Evolutionary conservation across 2,888 invertebrate species (phyloP).

Genomic region (Pomacea canaliculata): DNA sequence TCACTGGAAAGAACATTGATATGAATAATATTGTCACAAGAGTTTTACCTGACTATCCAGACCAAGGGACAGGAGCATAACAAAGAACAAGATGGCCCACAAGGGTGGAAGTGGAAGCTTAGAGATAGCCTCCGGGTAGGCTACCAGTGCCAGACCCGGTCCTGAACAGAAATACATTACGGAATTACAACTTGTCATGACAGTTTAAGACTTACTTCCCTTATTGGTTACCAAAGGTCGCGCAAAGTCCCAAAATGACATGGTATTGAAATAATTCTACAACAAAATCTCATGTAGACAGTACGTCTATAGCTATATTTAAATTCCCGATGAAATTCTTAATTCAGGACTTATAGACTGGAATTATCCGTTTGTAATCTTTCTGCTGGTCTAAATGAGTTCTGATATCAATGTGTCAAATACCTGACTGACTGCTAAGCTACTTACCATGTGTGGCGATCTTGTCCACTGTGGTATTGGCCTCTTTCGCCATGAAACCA

Average conservation of each 20-base stretch:
- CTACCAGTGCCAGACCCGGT: constrained; percentile 48
- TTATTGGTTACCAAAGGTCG: too few relatives aligned
- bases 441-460: constrained; percentile 42
- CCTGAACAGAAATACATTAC: not conserved
- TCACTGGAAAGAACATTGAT: too few relatives aligned
- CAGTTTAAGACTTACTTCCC: not conserved
- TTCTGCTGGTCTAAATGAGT: too few relatives aligned
- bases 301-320: too few relatives aligned
- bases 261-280: too few relatives aligned
- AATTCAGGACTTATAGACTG: too few relatives aligned
- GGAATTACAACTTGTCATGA: not conserved
- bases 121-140: constrained; percentile 48
- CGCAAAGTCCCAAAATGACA: too few relatives aligned
- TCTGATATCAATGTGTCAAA: too few relatives aligned
- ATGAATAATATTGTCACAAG: not conserved
- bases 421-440: too few relatives aligned
- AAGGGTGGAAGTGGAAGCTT: constrained; percentile 46
- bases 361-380: too few relatives aligned
- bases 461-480: constrained; percentile 71
- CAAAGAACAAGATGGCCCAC: constrained; percentile 48
- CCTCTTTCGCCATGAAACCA: constrained; percentile 74
- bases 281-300: too few relatives aligned
- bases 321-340: too few relatives aligned
- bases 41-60: constrained; percentile 44
- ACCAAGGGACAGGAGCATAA: constrained; percentile 46